Conservation (phyloP, 2,797 vertebrate species). For the Oophaga sylvatica region DNA sequence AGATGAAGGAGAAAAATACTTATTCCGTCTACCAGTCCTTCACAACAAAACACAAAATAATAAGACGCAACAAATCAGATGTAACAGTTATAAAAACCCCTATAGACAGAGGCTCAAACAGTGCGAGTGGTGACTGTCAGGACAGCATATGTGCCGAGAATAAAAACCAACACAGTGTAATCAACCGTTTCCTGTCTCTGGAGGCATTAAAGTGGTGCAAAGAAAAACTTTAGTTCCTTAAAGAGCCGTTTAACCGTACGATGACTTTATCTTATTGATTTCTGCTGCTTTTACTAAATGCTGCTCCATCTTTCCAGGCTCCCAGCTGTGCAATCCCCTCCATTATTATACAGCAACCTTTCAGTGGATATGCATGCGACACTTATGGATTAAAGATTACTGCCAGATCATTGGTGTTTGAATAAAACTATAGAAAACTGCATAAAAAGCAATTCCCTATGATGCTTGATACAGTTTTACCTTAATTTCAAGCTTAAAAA, state of each 20-base stretch:
- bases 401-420: neutral
- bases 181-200: neutral
- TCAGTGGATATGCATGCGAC: neutral
- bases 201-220: neutral
- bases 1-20: neutral
- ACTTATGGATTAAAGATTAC: neutral
- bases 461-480: neutral
- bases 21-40: slow-evolving; percentile 4
- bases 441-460: neutral
- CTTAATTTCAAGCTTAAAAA: too few relatives aligned
- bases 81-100: slow-evolving; percentile 15
- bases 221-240: neutral
- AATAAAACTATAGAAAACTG: neutral
- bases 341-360: neutral
- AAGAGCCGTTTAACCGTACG: neutral
- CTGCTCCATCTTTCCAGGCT: neutral
- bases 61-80: slow-evolving; percentile 1
- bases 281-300: slow-evolving; percentile 3
- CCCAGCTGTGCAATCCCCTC: neutral
- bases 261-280: neutral
- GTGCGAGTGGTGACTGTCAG: slow-evolving; percentile 15
- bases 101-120: slow-evolving; percentile 16
- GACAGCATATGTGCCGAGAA: neutral
- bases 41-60: neutral
- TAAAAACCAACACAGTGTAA: slow-evolving; percentile 13